Evolutionary conservation across 2,113 vertebrate genomes (phyloP).

Genomic region (Melanotaenia duboulayi): DNA sequence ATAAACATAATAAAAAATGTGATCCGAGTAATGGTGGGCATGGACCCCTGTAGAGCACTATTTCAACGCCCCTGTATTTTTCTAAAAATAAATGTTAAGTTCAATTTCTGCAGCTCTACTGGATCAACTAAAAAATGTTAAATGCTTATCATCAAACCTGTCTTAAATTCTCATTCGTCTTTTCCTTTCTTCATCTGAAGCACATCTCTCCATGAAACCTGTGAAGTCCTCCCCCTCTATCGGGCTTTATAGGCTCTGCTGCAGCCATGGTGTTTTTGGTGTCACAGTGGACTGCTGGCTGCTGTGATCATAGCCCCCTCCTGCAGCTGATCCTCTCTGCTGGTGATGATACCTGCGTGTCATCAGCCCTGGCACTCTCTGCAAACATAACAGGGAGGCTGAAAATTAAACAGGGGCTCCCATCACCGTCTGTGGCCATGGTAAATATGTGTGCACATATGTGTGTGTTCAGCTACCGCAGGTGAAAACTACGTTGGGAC

Average conservation of each 20-base stretch:
- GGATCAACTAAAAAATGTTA: too few species aligned
- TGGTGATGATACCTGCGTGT: slow-evolving; percentile 65
- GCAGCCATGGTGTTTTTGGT: slow-evolving; percentile 20
- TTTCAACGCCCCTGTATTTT: too few species aligned
- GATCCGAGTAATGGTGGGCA: too few species aligned
- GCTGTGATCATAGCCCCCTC: slow-evolving; percentile 24
- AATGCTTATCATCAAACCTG: too few species aligned
- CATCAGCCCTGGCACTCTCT: slow-evolving; percentile 68
- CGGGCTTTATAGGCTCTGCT: slow-evolving; percentile 8
- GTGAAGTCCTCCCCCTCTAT: background rate
- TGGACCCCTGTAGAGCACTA: too few species aligned
- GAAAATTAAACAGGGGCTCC: slow-evolving; percentile 85
- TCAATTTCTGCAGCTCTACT: too few species aligned
- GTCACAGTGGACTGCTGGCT: slow-evolving; percentile 30
- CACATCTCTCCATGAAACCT: too few species aligned
- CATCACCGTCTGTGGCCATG: slow-evolving; percentile 71
- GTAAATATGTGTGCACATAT: slow-evolving; percentile 28
- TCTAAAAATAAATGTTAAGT: too few species aligned
- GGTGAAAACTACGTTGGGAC: background rate
- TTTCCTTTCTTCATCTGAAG: too few species aligned
- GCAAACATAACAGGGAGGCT: slow-evolving; percentile 79
- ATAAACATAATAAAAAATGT: too few species aligned
- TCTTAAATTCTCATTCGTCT: too few species aligned
- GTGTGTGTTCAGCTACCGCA: slow-evolving; percentile 32
- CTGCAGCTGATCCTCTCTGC: slow-evolving; percentile 46